A percentile compares a stretch with the other conserved stretches of the same genome.
These are phyloP conservation scores for Chrysochloris asiatica DNA, from an alignment of 2,113 vertebrate genomes.

Conservation along the genomic window DNA sequence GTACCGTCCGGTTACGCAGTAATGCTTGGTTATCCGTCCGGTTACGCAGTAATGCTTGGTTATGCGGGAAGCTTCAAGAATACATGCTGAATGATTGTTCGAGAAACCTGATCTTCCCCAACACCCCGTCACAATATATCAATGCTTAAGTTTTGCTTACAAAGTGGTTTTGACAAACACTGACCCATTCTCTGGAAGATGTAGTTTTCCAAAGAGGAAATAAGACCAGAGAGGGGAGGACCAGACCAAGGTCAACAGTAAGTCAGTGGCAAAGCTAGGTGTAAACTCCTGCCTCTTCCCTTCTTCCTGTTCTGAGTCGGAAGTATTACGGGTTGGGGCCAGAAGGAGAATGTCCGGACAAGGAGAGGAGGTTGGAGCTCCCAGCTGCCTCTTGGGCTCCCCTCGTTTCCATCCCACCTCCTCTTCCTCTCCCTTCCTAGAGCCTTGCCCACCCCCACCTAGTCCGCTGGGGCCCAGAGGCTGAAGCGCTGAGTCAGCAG, in stretches of 20 bases:
- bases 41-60: background rate
- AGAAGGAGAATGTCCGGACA: fast-evolving
- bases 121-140: fast-evolving
- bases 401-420: fast-evolving
- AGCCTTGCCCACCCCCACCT: too few species aligned
- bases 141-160: background rate
- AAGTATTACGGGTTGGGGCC: background rate
- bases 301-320: background rate
- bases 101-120: background rate
- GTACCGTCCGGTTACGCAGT: background rate
- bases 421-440: background rate
- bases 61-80: background rate
- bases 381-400: fast-evolving
- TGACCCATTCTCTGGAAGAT: background rate
- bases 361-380: fast-evolving
- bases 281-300: background rate
- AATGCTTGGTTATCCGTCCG: background rate
- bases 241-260: background rate
- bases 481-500: background rate
- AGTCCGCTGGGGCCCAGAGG: fast-evolving
- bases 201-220: background rate
- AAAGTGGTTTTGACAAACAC: background rate
- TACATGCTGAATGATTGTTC: background rate
- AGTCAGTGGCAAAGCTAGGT: background rate
- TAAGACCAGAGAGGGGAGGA: background rate